These are phyloP conservation scores for Coleophora deauratella DNA, from an alignment of 2,888 invertebrate genomes.

Conservation along the genomic window DNA sequence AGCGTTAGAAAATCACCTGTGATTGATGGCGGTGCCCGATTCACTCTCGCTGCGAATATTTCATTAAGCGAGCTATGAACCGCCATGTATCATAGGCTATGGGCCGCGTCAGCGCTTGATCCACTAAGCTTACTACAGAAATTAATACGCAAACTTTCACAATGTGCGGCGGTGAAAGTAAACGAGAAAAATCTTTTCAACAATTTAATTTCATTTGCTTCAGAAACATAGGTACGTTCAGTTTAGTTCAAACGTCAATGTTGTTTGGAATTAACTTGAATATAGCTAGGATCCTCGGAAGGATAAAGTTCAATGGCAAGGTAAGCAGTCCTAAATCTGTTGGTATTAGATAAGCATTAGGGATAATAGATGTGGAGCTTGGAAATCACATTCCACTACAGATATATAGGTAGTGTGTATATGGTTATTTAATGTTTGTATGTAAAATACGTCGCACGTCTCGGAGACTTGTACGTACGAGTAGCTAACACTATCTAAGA, in stretches of 20 bases:
- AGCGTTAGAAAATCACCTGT: constrained; percentile 46
- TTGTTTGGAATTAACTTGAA: too few relatives aligned
- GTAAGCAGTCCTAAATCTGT: not conserved
- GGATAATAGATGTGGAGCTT: constrained; percentile 1
- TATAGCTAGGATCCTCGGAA: too few relatives aligned
- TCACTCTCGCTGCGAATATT: constrained; percentile 60
- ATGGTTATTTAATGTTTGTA: too few relatives aligned
- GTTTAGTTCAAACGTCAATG: constrained; percentile 12
- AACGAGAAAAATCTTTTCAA: constrained; percentile 9
- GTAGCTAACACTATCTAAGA: constrained; percentile 37
- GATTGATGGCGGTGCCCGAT: constrained; percentile 60
- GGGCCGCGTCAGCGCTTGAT: constrained; percentile 56
- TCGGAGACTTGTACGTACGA: constrained; percentile 13
- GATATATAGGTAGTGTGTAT: too few relatives aligned
- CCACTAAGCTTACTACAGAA: constrained; percentile 61
- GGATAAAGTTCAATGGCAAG: not conserved
- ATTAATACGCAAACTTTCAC: constrained; percentile 52
- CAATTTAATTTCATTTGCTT: too few relatives aligned
- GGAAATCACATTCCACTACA: not conserved
- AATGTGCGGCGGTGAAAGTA: constrained; percentile 37
- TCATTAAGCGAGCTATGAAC: constrained; percentile 59
- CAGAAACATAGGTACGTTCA: not conserved
- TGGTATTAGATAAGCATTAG: too few relatives aligned
- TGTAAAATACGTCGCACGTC: not conserved
- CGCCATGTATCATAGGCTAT: constrained; percentile 64